Evolutionary conservation across 2,888 invertebrate genomes (phyloP), one percentile per base, ranked within the genome.

Genomic region (Blastobasis adustella): DNA sequence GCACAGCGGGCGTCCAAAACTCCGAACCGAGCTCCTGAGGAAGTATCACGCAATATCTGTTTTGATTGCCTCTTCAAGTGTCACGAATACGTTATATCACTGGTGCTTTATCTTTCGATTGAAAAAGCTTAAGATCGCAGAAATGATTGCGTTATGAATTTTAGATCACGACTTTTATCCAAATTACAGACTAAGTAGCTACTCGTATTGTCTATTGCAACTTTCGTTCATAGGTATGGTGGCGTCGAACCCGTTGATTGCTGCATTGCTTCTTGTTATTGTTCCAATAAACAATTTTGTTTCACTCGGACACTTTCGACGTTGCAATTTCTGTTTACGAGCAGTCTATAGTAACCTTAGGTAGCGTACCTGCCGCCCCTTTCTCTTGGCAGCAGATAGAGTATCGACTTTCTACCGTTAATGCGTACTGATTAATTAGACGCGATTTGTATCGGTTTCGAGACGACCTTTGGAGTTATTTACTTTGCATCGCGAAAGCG

Each of bases 371-470:
- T 72, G 62, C 67, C 66, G 71, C 83, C 85, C 72, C 85, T 84
- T 84, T 85, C 85, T 84, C 83, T 80, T 76, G 67, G 67, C 69
- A 68, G 62, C 59, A 69, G 62, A 66, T 69, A 71, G 65, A 66
- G 67, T 69, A 73, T 77, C 73, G 60, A 75, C 86, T 87, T 87
- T 86, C 86, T 85, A 83, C 69, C 68, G 66, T 71, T 76, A 81
- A 81, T 79, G 78, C 83, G 80, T 77, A 79, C 77, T 76, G 84
- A 85, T 87, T 85, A 86, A 87, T 87, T 84, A 82, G 78, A 72
- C 73, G 76, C 81, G 84, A 84, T 85, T 80, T 74, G 66, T 73
- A 74, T 73, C 63, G 60, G 45, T 44, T 63, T 65, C 69, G 70
- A 71, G 66, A 62, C 63, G 68, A 78, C 73, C 74, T 75, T 71